A percentile compares a stretch with the other conserved stretches of the same genome.
Conservation (phyloP, 2,797 vertebrate genomes). For the Eurystomus glaucurus region DNA sequence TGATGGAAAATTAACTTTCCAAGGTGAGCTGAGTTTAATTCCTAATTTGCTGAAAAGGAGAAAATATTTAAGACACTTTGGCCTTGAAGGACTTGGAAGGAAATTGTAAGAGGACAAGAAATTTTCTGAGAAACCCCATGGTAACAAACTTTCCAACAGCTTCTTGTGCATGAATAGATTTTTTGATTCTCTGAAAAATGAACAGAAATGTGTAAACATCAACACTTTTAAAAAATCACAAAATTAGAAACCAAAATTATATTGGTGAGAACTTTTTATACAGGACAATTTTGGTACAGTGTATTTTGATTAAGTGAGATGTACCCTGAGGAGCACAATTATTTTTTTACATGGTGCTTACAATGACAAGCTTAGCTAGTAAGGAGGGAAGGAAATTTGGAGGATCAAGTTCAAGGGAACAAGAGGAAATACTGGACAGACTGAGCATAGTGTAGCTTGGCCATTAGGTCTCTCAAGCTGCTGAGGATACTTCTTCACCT, state of each 20-base stretch:
- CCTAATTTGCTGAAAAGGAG: constrained; percentile 19
- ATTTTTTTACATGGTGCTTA: background rate
- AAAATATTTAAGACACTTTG: background rate
- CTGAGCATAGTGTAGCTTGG: background rate
- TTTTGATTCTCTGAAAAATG: background rate
- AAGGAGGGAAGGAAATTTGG: background rate
- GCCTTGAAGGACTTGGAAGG: background rate
- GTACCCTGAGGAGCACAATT: background rate
- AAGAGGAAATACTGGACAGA: background rate
- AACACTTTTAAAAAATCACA: background rate
- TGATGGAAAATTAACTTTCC: constrained; percentile 38
- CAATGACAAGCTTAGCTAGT: background rate
- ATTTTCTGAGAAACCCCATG: background rate
- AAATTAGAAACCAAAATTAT: background rate
- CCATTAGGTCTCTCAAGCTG: background rate
- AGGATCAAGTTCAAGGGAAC: background rate
- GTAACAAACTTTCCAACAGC: background rate
- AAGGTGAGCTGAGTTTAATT: constrained; percentile 31
- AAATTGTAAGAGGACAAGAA: background rate
- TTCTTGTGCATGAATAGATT: background rate
- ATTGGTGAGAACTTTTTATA: background rate
- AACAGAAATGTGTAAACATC: background rate
- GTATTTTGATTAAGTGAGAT: background rate
- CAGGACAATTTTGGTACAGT: background rate
- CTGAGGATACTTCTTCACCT: background rate